Evolutionary conservation across 35 echinoderm and acorn worm genomes (phyloP), one percentile per base, ranked within the genome.

Genomic region (Chiridota heheva): DNA sequence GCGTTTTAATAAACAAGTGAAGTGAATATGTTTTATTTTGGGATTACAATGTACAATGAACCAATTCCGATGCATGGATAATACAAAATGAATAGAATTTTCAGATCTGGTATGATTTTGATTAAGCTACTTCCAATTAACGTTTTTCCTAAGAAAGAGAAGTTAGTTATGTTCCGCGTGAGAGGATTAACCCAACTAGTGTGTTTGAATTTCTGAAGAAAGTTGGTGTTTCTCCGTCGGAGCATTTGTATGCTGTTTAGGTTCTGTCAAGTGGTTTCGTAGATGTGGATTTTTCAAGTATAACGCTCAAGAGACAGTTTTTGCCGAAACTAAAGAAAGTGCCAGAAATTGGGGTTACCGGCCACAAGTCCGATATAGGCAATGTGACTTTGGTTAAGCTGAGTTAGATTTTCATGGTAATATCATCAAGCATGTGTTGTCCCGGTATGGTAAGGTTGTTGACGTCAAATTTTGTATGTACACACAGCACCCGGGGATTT

Each of bases 381-480:
- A 35, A 26, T 12, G 26, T 37, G 33, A 3, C 42, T 3, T 15
- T 64, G 3, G 55, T 38, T 40, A 77, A 45, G 69, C 49, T 1
- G 46, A 68, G 29, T 13, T 40, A 15, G 82, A 86, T 36, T 13
- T 86, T 18, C 36, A 74, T 25, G 83, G 77, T 20, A 55, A 60
- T 16, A 20, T 28, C 6, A 39, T 86, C 2, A 17, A 70, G 24
- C 36, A 32, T 25, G 36, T 43, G 0, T 27, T 86, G 20, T 39
- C 35, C 8, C 2, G 55, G 24, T 86, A 76, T 58, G 83, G 71
- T 1, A 86, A 60, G 51, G 58, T 86, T 13, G 10, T 86, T 37
- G 69, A 36, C 13, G 39, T 57, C 5, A 5, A 60, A 13, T 35
- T 12, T 3, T 44, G 74, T 20, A 8, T 34, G 5, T 28, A 76